These are phyloP conservation scores for Diceros bicornis DNA, from an alignment of 2,797 vertebrate genomes.

Conservation along the genomic window DNA sequence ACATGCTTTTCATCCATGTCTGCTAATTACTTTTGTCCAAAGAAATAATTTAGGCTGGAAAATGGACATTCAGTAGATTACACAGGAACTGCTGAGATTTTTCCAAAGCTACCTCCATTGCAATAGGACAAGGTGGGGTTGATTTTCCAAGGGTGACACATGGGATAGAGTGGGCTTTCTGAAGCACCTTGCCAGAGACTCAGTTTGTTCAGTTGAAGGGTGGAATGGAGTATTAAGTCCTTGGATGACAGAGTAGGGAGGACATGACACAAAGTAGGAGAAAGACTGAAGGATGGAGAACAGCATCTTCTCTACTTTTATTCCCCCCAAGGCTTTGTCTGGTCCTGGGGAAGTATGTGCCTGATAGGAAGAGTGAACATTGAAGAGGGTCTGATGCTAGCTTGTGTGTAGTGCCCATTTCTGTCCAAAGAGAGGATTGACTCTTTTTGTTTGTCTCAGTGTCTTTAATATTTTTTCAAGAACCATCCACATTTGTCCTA, in stretches of 20 bases:
- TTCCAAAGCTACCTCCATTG: neutral
- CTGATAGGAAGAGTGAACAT: neutral
- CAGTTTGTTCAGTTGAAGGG: neutral
- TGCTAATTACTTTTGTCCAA: too few relatives aligned
- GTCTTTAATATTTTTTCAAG: neutral
- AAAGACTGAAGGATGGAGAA: neutral
- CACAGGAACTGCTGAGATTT: neutral
- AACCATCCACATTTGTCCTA: neutral
- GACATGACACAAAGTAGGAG: too few relatives aligned
- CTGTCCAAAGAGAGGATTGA: neutral
- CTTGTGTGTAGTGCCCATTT: neutral
- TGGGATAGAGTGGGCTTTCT: neutral
- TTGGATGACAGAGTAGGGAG: neutral
- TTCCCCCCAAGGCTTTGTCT: neutral
- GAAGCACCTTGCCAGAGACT: neutral
- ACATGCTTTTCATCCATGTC: too few relatives aligned
- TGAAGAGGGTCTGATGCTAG: neutral
- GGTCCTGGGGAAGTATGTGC: neutral
- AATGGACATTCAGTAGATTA: neutral
- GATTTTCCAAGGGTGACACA: neutral
- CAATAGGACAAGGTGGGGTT: neutral
- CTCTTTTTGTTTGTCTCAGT: neutral
- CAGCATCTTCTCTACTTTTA: neutral
- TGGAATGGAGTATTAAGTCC: neutral
- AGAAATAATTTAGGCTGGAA: neutral